These are phyloP conservation scores for Drosophila lacteicornis DNA, from an alignment of 1,140 invertebrate species.

Conservation along the genomic window DNA sequence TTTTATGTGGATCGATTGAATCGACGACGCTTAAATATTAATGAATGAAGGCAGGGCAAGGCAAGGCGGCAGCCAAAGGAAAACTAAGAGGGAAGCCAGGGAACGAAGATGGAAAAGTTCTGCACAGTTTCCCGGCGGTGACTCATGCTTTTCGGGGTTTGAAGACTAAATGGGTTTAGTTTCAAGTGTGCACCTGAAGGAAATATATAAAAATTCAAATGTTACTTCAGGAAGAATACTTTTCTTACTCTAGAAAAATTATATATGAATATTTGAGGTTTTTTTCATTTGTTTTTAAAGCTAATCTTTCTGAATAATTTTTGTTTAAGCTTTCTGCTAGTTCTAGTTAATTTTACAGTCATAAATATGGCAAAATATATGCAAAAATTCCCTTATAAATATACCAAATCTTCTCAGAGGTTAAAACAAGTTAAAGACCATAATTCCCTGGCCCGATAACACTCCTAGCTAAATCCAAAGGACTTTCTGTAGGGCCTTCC, in stretches of 20 bases:
- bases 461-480: background rate
- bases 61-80: slow-evolving; percentile 27
- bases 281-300: no score
- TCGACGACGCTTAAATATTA: slow-evolving; percentile 82
- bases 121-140: background rate
- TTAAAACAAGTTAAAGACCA: background rate
- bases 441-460: no score
- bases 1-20: slow-evolving; percentile 75
- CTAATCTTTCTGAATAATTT: no score
- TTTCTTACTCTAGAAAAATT: no score
- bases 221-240: no score
- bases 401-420: no score
- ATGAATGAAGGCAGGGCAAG: slow-evolving; percentile 62
- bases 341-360: no score
- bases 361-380: no score
- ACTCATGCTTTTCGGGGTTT: slow-evolving; percentile 12
- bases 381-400: background rate
- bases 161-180: background rate
- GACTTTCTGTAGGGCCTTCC: background rate
- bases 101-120: slow-evolving; percentile 3
- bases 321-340: no score
- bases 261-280: no score
- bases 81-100: slow-evolving; percentile 1
- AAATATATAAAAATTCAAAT: no score
- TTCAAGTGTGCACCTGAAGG: no score